Base-by-base conservation (phyloP, 1,140 invertebrate species). In the Periplaneta americana region DNA sequence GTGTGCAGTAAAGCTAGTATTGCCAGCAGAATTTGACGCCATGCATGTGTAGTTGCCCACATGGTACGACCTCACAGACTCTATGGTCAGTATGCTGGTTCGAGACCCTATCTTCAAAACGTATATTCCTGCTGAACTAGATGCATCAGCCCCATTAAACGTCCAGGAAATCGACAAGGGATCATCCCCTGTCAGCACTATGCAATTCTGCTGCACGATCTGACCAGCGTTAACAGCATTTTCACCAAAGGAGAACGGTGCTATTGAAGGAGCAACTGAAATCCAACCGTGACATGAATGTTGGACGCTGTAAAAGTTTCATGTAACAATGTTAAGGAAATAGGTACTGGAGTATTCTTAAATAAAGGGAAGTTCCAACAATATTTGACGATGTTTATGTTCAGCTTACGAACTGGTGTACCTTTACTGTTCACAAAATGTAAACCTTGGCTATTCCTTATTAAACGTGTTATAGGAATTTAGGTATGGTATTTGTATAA, bases 21-120 rank as follows among this genome's bases (percentile, higher is more conserved):
- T 18, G 84, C 96, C 96, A 79, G 95, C 96, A 83, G 90, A 88
- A 88, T 98, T 96, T 28, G 66, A 80, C n/a, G 85, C 87, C 8
- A 83, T 83, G 39, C 83, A 84, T n/a, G 83, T 82, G 74, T 83
- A 84, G 32, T 80, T 83, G 35, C 83, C 83, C 17, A 75, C 82
- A 79, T 89, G 86, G 8, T 80, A 82, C 8, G 85, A 83, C 34
- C 83, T 82, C 18, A 89, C 85, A 32, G 81, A 82, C 57, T 87
- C 84, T 78, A 90, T 89, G n/a, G 84, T 86, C 37, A 90, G 82
- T 75, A 88, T 83, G 83, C 85, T 89, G 11, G 90, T 89, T 78
- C 91, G 87, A 34, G 84, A 82, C 18, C 87, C 86, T 36, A 87
- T 83, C 81, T 85, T 85, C 34, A 84, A 84, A 11, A 85, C 85